These are phyloP conservation scores for Pseudopipra pipra DNA, from an alignment of 2,113 vertebrate genomes.

Conservation along the genomic window DNA sequence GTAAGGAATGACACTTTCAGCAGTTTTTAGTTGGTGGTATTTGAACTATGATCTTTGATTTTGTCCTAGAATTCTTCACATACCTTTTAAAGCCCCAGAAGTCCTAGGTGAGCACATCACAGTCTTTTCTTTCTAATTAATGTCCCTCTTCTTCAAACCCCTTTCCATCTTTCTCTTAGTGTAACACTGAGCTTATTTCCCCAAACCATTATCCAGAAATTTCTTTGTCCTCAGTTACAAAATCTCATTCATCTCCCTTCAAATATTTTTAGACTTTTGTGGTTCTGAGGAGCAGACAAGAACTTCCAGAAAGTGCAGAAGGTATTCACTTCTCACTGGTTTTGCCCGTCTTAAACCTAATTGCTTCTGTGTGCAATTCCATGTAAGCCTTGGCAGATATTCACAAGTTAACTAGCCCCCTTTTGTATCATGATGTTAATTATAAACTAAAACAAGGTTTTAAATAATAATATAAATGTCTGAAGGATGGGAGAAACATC, in stretches of 20 bases:
- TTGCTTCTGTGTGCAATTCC: neutral
- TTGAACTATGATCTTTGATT: constrained; percentile 11
- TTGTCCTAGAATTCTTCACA: neutral
- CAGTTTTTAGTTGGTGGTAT: neutral
- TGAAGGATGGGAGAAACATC: neutral
- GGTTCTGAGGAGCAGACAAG: neutral
- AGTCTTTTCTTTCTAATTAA: neutral
- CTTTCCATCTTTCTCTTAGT: neutral
- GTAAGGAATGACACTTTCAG: neutral
- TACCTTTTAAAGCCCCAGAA: neutral
- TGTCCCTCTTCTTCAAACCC: neutral
- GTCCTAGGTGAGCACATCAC: neutral
- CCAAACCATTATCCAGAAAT: neutral
- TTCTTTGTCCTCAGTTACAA: neutral
- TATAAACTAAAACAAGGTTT: neutral
- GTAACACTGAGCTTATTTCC: neutral
- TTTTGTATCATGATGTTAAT: neutral
- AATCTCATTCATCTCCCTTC: neutral
- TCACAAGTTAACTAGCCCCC: neutral
- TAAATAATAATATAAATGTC: neutral
- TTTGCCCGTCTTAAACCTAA: neutral
- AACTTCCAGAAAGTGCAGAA: neutral
- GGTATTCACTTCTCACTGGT: accelerated
- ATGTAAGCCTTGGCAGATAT: neutral
- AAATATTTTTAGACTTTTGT: neutral